These are phyloP conservation scores for Monochamus alternatus DNA, from an alignment of 2,888 invertebrate species.

Conservation along the genomic window DNA sequence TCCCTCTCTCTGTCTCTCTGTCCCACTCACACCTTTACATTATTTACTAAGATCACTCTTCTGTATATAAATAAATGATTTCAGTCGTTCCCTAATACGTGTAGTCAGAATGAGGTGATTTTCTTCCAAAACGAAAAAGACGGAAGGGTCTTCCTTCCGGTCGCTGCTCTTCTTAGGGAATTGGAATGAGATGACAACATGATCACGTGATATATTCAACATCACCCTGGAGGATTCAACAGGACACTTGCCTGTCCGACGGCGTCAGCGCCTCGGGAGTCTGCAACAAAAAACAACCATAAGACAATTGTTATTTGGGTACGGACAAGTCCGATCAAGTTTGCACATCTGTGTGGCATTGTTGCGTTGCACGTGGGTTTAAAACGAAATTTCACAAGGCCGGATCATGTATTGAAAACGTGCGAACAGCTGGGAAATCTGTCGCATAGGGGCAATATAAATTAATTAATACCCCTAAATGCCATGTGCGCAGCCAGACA, in stretches of 20 bases:
- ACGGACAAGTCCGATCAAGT: slow-evolving; percentile 25
- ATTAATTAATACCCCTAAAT: slow-evolving; percentile 59
- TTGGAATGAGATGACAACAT: slow-evolving; percentile 63
- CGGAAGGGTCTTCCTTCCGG: slow-evolving; percentile 15
- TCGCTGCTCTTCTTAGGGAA: slow-evolving; percentile 46
- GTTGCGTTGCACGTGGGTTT: slow-evolving; percentile 46
- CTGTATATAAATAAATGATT: slow-evolving; percentile 50
- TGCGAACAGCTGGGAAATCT: slow-evolving; percentile 50
- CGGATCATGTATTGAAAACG: slow-evolving; percentile 35
- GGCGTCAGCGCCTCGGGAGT: slow-evolving; percentile 78
- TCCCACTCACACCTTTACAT: slow-evolving; percentile 40
- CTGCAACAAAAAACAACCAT: slow-evolving; percentile 73
- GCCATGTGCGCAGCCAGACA: slow-evolving; percentile 55
- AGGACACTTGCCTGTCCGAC: slow-evolving; percentile 72
- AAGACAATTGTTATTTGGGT: slow-evolving; percentile 4
- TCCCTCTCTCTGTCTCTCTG: slow-evolving; percentile 52
- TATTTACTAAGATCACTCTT: slow-evolving; percentile 42
- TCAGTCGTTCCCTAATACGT: slow-evolving; percentile 59
- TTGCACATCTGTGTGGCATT: slow-evolving; percentile 42
- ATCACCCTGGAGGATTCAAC: slow-evolving; percentile 48
- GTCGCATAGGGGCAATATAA: slow-evolving; percentile 59
- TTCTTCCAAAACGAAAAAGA: slow-evolving; percentile 6
- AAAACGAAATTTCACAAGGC: background rate
- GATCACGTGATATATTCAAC: slow-evolving; percentile 52
- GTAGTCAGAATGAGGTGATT: slow-evolving; percentile 19